Conservation (phyloP, 2,113 vertebrate species). For the Axis porcinus region DNA sequence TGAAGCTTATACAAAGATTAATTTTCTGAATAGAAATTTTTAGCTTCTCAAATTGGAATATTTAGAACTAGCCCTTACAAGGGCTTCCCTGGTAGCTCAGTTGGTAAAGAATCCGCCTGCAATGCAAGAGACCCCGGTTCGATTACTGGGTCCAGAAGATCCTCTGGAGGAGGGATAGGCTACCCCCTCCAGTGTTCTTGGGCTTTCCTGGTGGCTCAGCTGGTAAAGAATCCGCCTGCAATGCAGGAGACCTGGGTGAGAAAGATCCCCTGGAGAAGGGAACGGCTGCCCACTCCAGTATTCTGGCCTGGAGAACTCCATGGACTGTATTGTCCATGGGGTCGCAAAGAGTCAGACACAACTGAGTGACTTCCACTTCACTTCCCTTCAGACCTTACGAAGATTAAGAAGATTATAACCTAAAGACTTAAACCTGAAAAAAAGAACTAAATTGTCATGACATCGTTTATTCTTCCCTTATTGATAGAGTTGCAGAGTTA, state of each 20-base stretch:
- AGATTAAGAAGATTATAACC: background rate
- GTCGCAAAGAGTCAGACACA: background rate
- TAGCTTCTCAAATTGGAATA: constrained; percentile 15
- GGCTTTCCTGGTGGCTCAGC: background rate
- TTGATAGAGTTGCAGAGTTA: background rate
- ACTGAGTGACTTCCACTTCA: background rate
- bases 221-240: background rate
- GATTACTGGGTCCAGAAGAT: background rate
- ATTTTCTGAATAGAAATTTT: constrained; percentile 12
- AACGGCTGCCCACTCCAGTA: background rate
- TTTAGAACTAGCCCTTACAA: background rate
- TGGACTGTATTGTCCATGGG: background rate
- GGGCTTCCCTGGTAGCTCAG: background rate
- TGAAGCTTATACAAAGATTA: background rate
- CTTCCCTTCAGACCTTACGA: background rate
- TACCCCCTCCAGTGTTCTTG: background rate
- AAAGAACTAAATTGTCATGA: background rate
- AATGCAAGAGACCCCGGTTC: background rate
- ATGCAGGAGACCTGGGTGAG: background rate
- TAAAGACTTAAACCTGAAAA: background rate
- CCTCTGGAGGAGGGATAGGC: background rate
- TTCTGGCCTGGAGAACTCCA: background rate
- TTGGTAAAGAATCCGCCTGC: background rate
- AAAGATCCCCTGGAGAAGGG: background rate
- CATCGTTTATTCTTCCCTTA: background rate